Conservation (phyloP, 2,113 vertebrate species). For the Microcebus jonahi region DNA sequence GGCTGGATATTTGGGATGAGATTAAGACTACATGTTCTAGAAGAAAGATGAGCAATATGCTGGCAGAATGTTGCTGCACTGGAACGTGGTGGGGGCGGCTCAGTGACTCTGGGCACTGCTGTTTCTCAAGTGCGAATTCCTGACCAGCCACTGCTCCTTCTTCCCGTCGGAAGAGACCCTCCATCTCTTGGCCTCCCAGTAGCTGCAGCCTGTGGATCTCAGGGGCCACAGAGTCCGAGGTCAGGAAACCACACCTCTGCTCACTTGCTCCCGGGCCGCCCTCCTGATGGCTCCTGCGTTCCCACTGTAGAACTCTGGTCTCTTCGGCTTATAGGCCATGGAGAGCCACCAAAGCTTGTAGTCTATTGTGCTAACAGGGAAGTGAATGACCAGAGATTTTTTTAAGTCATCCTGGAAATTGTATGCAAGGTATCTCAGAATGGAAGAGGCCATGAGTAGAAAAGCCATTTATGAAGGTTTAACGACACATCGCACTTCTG, state of each 20-base stretch:
- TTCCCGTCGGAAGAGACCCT: not conserved
- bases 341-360: not conserved
- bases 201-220: too few species aligned
- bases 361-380: not conserved
- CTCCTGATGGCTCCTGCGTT: not conserved
- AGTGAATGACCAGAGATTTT: not conserved
- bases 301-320: too few species aligned
- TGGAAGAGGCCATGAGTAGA: not conserved
- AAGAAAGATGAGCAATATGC: not conserved
- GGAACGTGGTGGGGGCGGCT: accelerated
- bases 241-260: not conserved
- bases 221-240: not conserved
- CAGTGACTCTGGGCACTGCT: accelerated
- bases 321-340: not conserved
- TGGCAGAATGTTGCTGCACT: accelerated
- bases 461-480: not conserved
- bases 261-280: not conserved
- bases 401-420: not conserved
- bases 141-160: not conserved
- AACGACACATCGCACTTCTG: not conserved
- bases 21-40: not conserved
- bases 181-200: not conserved
- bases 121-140: not conserved
- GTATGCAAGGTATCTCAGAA: not conserved
- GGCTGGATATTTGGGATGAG: not conserved